Percentiles rank a stretch among this genome's conserved stretches.
These are phyloP conservation scores for Ormyrus labotus DNA, from an alignment of 2,888 invertebrate genomes.

Conservation along the genomic window DNA sequence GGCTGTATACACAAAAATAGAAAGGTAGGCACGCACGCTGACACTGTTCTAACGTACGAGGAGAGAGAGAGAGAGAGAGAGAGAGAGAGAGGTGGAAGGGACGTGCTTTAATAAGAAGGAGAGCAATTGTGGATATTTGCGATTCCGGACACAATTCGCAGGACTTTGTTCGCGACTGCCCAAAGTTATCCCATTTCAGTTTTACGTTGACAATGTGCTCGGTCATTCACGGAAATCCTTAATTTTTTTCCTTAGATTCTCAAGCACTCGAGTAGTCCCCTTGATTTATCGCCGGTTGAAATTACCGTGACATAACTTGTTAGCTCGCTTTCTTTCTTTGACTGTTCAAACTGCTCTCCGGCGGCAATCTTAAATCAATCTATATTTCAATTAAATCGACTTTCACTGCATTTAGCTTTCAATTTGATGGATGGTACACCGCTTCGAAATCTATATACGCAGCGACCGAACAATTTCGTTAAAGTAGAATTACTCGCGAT, in stretches of 20 bases:
- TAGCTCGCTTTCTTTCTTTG: too few relatives aligned
- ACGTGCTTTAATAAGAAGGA: conserved; percentile 1
- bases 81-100: background rate
- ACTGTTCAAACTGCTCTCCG: too few relatives aligned
- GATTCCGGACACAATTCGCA: conserved; percentile 23
- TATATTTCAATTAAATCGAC: too few relatives aligned
- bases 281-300: conserved; percentile 9
- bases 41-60: background rate
- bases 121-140: conserved; percentile 30
- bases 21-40: too few relatives aligned
- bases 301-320: background rate
- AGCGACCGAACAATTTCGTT: too few relatives aligned
- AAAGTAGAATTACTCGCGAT: too few relatives aligned
- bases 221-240: conserved; percentile 13
- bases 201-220: conserved; percentile 21
- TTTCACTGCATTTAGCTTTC: too few relatives aligned
- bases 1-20: background rate
- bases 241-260: conserved; percentile 25
- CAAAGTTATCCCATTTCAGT: conserved; percentile 44
- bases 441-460: too few relatives aligned
- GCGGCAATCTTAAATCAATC: too few relatives aligned
- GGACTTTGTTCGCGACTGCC: background rate
- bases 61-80: background rate
- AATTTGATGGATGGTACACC: too few relatives aligned
- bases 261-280: background rate